phyloP scores from a whole-genome alignment of 2,888 invertebrate genomes.

The Sminthurinus aureus region DNA sequence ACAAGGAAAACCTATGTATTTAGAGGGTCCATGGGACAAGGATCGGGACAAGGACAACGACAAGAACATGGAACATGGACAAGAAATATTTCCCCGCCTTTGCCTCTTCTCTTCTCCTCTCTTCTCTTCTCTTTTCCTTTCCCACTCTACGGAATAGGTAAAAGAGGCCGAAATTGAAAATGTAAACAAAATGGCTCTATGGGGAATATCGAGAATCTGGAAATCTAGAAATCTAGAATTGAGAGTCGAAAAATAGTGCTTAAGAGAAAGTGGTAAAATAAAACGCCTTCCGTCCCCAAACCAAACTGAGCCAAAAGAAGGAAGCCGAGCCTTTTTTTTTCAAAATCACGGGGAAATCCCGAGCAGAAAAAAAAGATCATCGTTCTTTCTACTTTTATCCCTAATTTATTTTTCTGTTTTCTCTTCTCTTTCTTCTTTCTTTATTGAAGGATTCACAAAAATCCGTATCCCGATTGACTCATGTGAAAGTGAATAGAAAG shows the following conservation, averaged over 20 bases:
- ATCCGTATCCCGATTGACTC: no score
- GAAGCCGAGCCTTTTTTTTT: not conserved
- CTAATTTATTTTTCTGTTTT: not conserved
- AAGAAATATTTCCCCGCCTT: slow-evolving; percentile 28
- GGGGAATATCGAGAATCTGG: no score
- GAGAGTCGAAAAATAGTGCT: slow-evolving; percentile 52
- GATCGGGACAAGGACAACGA: no score
- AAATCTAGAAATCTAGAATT: no score
- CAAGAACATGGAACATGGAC: no score
- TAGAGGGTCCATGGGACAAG: slow-evolving; percentile 6
- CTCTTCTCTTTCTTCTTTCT: not conserved
- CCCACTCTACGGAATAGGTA: slow-evolving; percentile 36
- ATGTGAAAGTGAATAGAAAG: no score
- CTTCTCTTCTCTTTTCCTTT: not conserved
- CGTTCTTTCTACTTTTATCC: slow-evolving; percentile 14
- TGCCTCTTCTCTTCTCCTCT: no score
- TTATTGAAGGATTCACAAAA: no score
- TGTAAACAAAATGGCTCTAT: slow-evolving; percentile 60
- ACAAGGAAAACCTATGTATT: not conserved
- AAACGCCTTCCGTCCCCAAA: slow-evolving; percentile 36
- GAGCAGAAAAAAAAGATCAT: slow-evolving; percentile 39
- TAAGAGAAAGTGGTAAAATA: slow-evolving; percentile 43
- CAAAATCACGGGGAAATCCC: slow-evolving; percentile 30
- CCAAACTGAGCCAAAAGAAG: no score
- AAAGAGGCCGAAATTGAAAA: slow-evolving; percentile 57